Conservation (phyloP, 2,888 invertebrate species). For the Sicus ferrugineus region DNA sequence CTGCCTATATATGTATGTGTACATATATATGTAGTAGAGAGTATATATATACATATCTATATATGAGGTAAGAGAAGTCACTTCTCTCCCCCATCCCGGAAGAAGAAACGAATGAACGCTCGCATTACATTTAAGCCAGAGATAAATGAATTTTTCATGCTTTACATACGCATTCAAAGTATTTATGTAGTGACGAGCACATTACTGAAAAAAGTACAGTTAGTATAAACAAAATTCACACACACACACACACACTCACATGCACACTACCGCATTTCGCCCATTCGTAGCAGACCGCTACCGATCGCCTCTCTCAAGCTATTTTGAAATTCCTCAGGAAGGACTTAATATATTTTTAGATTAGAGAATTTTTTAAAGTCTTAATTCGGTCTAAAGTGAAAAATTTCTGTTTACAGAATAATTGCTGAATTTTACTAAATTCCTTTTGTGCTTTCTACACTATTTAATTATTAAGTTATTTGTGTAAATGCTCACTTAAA, state of each 20-base stretch:
- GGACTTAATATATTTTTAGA: too few species aligned
- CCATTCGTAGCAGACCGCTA: too few species aligned
- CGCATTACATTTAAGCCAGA: background rate
- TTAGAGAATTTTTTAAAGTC: too few species aligned
- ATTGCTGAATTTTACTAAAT: too few species aligned
- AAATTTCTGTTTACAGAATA: too few species aligned
- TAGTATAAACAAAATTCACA: background rate
- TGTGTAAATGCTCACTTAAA: too few species aligned
- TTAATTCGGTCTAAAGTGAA: too few species aligned
- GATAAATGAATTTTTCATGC: background rate
- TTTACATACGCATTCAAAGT: background rate
- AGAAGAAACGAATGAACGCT: background rate
- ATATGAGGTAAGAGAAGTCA: background rate
- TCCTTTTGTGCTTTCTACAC: too few species aligned
- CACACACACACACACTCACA: background rate
- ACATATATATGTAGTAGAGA: too few species aligned
- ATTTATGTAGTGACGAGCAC: background rate
- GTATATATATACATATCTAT: background rate
- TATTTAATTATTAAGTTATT: too few species aligned
- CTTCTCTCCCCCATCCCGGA: background rate
- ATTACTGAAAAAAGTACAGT: background rate
- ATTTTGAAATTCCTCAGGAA: too few species aligned
- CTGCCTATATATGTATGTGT: background rate
- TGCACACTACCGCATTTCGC: background rate
- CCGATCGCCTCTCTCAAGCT: too few species aligned